Evolutionary conservation across 2,113 vertebrate genomes (phyloP).

Genomic region (Malurus elegans): DNA sequence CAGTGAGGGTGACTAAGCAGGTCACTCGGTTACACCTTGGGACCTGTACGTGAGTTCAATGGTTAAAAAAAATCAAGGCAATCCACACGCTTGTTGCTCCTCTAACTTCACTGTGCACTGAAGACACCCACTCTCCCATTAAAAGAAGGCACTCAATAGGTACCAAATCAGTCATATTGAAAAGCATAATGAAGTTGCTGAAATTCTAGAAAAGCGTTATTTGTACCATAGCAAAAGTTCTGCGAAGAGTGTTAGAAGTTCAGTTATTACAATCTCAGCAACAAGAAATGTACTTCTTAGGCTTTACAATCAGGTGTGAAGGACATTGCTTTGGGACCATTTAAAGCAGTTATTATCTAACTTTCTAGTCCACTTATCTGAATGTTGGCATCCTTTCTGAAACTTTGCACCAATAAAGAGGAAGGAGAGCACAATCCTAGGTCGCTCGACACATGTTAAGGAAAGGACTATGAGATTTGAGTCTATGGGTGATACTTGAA

Average conservation of each 20-base stretch:
- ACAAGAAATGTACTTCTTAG: neutral
- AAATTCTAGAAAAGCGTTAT: neutral
- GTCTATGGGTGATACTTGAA: neutral
- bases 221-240: neutral
- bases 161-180: neutral
- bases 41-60: neutral
- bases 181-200: neutral
- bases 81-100: neutral
- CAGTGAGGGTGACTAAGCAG: neutral
- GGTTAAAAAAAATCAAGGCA: neutral
- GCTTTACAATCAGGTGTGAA: neutral
- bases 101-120: neutral
- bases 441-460: accelerated
- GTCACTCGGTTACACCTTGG: neutral
- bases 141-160: neutral
- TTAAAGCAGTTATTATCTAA: neutral
- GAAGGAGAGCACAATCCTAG: neutral
- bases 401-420: neutral
- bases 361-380: neutral
- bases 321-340: neutral
- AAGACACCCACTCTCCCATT: neutral
- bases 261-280: neutral
- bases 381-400: neutral
- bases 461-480: neutral
- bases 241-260: accelerated